A percentile compares a stretch with the other conserved stretches of the same genome.
These are phyloP conservation scores for Drosophila formosana DNA, from an alignment of 2,888 invertebrate species.

Conservation along the genomic window DNA sequence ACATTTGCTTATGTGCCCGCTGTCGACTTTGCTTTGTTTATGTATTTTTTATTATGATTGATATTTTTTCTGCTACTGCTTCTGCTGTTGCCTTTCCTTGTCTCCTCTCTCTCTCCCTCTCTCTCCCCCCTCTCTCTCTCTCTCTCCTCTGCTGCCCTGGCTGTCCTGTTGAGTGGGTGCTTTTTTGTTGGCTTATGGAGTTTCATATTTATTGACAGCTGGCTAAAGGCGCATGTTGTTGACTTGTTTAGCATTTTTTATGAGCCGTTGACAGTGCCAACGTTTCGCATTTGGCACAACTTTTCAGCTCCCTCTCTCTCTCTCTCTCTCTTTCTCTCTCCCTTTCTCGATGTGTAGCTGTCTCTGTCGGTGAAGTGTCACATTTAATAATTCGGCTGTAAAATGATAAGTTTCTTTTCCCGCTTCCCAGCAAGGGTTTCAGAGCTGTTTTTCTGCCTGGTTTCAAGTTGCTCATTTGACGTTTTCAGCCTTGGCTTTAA, in stretches of 20 bases:
- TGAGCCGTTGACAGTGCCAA: slow-evolving; percentile 56
- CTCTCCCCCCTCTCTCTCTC: not conserved
- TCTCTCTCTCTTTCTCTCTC: not conserved
- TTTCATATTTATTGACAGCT: slow-evolving; percentile 72
- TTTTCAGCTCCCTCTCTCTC: not conserved
- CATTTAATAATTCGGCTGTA: slow-evolving; percentile 63
- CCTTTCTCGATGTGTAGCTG: not conserved
- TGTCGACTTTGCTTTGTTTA: slow-evolving; percentile 68
- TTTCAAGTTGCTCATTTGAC: slow-evolving; percentile 3
- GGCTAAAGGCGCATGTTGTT: slow-evolving; percentile 64
- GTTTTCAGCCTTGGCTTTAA: slow-evolving; percentile 11
- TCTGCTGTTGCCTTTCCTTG: slow-evolving; percentile 20
- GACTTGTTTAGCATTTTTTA: slow-evolving; percentile 73
- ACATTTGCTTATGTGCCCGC: slow-evolving; percentile 65
- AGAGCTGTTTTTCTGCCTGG: not conserved
- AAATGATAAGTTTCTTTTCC: slow-evolving; percentile 43
- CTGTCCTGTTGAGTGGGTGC: slow-evolving; percentile 16
- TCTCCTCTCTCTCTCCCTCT: not conserved
- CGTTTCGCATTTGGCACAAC: slow-evolving; percentile 42
- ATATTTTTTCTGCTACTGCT: slow-evolving; percentile 54
- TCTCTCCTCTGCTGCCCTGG: not conserved
- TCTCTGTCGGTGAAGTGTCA: slow-evolving; percentile 49
- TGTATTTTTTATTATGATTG: slow-evolving; percentile 74
- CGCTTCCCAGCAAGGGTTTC: slow-evolving; percentile 15
- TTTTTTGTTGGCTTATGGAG: slow-evolving; percentile 41